These are phyloP conservation scores for Pseudorasbora parva DNA, from an alignment of 2,113 vertebrate species.

Conservation along the genomic window DNA sequence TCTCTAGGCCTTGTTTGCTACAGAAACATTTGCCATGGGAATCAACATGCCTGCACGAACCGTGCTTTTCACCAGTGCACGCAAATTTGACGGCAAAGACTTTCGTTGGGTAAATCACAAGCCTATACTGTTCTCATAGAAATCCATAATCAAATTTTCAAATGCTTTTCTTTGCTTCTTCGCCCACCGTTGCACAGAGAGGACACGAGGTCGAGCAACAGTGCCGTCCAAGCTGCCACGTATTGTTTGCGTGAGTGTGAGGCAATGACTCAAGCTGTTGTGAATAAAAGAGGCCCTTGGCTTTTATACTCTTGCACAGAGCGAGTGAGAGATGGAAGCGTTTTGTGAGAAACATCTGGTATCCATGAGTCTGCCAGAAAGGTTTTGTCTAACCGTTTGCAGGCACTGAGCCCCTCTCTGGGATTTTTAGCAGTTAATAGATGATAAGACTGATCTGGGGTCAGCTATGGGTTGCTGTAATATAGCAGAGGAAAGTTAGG, in stretches of 20 bases:
- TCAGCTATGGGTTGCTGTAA: not conserved
- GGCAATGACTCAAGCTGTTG: slow-evolving; percentile 59
- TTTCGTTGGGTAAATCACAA: slow-evolving; percentile 88
- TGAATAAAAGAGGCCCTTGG: slow-evolving; percentile 55
- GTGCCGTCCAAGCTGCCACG: slow-evolving; percentile 69
- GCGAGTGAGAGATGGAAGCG: slow-evolving; percentile 49
- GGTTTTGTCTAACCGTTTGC: slow-evolving; percentile 7
- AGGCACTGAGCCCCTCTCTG: slow-evolving; percentile 6
- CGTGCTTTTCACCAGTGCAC: slow-evolving; percentile 95
- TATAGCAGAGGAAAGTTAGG: not conserved
- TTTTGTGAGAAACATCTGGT: slow-evolving; percentile 76
- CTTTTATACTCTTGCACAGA: slow-evolving; percentile 39
- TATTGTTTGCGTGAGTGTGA: slow-evolving; percentile 70
- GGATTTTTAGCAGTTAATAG: slow-evolving; percentile 2
- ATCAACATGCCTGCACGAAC: slow-evolving; percentile 99
- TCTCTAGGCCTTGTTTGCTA: slow-evolving; percentile 94
- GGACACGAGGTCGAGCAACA: slow-evolving; percentile 47
- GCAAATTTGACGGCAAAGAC: slow-evolving; percentile 96
- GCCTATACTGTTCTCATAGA: not conserved
- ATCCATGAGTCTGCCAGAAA: slow-evolving; percentile 65
- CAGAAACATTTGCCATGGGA: slow-evolving; percentile 98
- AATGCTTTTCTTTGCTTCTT: no score
- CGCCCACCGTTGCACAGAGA: slow-evolving; percentile 9
- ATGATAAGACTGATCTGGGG: slow-evolving; percentile 24
- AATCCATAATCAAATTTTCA: not conserved